phyloP scores from a whole-genome alignment of 2,797 vertebrate species.

The Phylloscopus collybita region DNA sequence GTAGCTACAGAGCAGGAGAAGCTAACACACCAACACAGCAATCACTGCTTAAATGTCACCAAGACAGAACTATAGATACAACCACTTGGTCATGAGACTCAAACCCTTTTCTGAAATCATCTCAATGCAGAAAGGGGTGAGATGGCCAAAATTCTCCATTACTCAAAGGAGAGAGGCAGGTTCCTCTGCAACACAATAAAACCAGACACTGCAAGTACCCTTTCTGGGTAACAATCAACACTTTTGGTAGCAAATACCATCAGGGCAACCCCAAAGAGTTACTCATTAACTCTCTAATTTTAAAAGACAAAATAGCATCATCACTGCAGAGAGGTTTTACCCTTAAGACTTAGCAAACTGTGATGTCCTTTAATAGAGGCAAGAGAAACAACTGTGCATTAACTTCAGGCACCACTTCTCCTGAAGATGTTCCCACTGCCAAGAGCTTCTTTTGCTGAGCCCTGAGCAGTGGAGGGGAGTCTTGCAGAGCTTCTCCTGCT shows the following conservation, averaged over 20 bases:
- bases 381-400: background rate
- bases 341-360: background rate
- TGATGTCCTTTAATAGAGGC: background rate
- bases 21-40: background rate
- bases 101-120: background rate
- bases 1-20: background rate
- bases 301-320: background rate
- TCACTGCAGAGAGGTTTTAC: background rate
- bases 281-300: background rate
- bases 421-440: background rate
- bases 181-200: background rate
- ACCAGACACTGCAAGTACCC: background rate
- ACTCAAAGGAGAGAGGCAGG: background rate
- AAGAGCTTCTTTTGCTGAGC: background rate
- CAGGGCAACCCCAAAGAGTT: background rate
- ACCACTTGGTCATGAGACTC: background rate
- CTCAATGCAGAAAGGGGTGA: background rate
- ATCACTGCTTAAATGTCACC: background rate
- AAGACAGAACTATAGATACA: background rate
- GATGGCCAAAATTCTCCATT: background rate
- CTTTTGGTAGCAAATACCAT: background rate
- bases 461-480: rapidly evolving
- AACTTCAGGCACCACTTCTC: background rate
- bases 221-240: background rate
- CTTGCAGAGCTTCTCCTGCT: background rate